These are phyloP conservation scores for Octopus sinensis DNA, from an alignment of 1,140 invertebrate genomes.

Conservation along the genomic window DNA sequence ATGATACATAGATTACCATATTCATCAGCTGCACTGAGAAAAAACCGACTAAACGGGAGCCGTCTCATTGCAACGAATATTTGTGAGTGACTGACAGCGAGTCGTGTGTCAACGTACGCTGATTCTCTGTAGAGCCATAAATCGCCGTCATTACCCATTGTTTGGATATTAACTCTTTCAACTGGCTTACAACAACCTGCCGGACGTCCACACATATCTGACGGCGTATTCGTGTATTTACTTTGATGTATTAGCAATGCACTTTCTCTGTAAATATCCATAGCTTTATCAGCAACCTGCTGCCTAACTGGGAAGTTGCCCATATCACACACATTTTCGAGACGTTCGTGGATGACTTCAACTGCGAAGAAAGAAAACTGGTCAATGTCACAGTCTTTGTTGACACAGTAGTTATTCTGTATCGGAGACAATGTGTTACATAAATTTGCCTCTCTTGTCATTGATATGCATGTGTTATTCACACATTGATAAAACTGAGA, in stretches of 20 bases:
- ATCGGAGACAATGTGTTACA: background rate
- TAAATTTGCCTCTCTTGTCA: background rate
- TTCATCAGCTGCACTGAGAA: background rate
- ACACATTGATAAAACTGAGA: slow-evolving; percentile 6
- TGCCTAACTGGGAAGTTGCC: background rate
- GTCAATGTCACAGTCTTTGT: slow-evolving; percentile 3
- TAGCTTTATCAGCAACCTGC: background rate
- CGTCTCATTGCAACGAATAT: background rate
- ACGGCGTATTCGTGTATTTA: background rate
- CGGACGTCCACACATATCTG: slow-evolving; percentile 1
- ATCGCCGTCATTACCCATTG: background rate
- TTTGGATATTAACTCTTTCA: background rate
- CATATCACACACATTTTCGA: background rate
- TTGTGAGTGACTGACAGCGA: background rate
- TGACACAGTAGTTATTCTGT: slow-evolving; percentile 10
- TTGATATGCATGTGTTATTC: background rate
- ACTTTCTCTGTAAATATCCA: background rate
- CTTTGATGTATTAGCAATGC: background rate
- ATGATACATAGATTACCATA: background rate
- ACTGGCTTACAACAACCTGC: slow-evolving; percentile 3
- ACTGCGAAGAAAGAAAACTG: background rate
- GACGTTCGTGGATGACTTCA: slow-evolving; percentile 3
- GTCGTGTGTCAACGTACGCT: background rate
- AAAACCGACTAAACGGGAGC: background rate
- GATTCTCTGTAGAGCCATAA: background rate